phyloP scores from a whole-genome alignment of 2,797 vertebrate species.

The Amblyopsis hoosieri region DNA sequence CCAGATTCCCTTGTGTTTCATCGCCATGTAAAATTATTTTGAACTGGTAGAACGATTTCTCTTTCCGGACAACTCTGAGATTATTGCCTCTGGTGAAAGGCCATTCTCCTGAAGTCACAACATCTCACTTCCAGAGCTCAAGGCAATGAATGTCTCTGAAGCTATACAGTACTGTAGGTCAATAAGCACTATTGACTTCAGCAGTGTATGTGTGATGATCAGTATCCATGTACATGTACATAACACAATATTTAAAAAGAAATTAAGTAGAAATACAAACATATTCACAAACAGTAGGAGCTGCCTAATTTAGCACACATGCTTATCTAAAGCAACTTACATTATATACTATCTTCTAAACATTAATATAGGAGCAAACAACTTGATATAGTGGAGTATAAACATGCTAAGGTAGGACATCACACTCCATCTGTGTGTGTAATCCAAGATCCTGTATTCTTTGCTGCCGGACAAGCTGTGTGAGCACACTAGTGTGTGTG shows the following conservation, averaged over 20 bases:
- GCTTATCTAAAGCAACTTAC: background rate
- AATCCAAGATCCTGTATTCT: background rate
- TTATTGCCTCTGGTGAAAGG: slow-evolving; percentile 4
- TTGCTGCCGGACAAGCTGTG: background rate
- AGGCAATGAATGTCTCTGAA: slow-evolving; percentile 4
- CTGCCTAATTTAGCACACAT: background rate
- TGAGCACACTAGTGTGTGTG: background rate
- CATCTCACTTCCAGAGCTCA: slow-evolving; percentile 6
- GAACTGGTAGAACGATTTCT: too few relatives aligned
- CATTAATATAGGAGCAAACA: background rate
- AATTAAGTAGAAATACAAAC: slow-evolving; percentile 5
- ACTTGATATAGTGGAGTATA: too few relatives aligned
- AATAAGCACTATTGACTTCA: slow-evolving; percentile 11
- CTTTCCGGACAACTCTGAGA: background rate
- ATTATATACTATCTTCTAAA: background rate
- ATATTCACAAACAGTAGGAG: too few relatives aligned
- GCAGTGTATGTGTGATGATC: slow-evolving; percentile 6
- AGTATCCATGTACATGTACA: slow-evolving; percentile 19
- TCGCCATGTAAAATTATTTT: background rate
- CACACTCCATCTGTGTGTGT: slow-evolving; percentile 1
- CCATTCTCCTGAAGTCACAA: background rate
- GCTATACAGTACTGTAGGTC: background rate
- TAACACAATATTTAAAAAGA: background rate
- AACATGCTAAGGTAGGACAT: background rate
- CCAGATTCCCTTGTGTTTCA: background rate